Percentiles rank a stretch among this genome's conserved stretches.
These are phyloP conservation scores for Panzeria rudis DNA, from an alignment of 2,888 invertebrate genomes.

Conservation along the genomic window DNA sequence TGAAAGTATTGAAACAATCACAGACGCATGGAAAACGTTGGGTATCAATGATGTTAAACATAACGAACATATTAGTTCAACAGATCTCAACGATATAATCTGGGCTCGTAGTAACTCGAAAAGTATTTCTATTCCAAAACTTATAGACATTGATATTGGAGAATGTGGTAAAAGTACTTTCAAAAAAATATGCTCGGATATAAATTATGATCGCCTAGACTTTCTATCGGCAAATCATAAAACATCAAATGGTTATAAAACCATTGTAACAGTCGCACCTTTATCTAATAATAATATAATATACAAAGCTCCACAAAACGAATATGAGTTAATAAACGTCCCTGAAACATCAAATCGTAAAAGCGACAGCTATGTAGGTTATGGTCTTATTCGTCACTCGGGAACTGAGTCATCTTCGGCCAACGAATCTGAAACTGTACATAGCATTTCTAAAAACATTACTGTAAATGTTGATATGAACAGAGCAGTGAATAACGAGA, in stretches of 20 bases:
- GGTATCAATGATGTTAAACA: slow-evolving; percentile 90
- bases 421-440: slow-evolving; percentile 11
- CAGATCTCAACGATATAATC: slow-evolving; percentile 80
- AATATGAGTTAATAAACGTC: slow-evolving; percentile 90
- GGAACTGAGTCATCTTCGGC: slow-evolving; percentile 75
- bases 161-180: slow-evolving; percentile 74
- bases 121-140: slow-evolving; percentile 76
- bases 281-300: slow-evolving; percentile 78
- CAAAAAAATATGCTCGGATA: slow-evolving; percentile 78
- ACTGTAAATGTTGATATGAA: slow-evolving; percentile 45
- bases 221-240: slow-evolving; percentile 91
- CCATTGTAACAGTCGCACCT: slow-evolving; percentile 87
- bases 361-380: slow-evolving; percentile 92
- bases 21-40: slow-evolving; percentile 92
- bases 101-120: slow-evolving; percentile 82
- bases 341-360: slow-evolving; percentile 88
- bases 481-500: slow-evolving; percentile 56
- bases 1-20: slow-evolving; percentile 90
- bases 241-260: slow-evolving; percentile 89
- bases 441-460: slow-evolving; percentile 25
- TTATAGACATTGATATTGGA: slow-evolving; percentile 80
- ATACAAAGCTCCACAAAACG: slow-evolving; percentile 86
- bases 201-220: slow-evolving; percentile 91
- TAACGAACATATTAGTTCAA: slow-evolving; percentile 84
- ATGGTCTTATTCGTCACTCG: slow-evolving; percentile 90